Evolutionary conservation across 2,113 vertebrate genomes (phyloP).

Genomic region (Mohoua ochrocephala): DNA sequence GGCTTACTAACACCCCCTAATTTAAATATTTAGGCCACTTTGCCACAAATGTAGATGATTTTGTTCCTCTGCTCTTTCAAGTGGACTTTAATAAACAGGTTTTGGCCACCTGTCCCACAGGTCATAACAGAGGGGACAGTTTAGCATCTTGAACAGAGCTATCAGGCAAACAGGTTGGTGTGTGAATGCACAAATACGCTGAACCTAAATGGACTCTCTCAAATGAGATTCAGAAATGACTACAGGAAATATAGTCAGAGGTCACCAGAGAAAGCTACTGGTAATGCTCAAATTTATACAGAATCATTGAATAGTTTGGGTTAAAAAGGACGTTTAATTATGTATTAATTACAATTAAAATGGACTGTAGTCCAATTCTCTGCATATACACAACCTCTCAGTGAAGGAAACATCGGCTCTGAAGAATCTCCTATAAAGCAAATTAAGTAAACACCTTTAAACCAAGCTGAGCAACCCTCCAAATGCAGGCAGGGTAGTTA

Average conservation of each 20-base stretch:
- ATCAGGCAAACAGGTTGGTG: neutral
- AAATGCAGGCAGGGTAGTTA: neutral
- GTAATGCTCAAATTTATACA: neutral
- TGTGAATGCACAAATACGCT: neutral
- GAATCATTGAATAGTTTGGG: neutral
- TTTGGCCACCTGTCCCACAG: neutral
- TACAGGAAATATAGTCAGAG: neutral
- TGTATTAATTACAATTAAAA: neutral
- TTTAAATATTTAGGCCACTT: neutral
- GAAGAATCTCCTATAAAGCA: neutral
- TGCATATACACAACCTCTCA: neutral
- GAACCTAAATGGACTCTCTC: neutral
- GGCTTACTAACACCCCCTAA: neutral
- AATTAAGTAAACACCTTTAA: neutral
- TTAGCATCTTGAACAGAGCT: neutral
- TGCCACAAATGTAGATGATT: neutral
- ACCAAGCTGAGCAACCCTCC: neutral
- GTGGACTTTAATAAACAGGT: neutral
- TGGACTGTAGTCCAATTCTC: neutral
- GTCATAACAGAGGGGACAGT: accelerated
- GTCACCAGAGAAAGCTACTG: neutral
- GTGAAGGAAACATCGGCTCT: neutral
- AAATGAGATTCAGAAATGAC: neutral
- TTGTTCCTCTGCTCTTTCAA: neutral
- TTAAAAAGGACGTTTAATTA: neutral